Conservation (phyloP, 1,140 invertebrate species). For the Radopholus similis region DNA sequence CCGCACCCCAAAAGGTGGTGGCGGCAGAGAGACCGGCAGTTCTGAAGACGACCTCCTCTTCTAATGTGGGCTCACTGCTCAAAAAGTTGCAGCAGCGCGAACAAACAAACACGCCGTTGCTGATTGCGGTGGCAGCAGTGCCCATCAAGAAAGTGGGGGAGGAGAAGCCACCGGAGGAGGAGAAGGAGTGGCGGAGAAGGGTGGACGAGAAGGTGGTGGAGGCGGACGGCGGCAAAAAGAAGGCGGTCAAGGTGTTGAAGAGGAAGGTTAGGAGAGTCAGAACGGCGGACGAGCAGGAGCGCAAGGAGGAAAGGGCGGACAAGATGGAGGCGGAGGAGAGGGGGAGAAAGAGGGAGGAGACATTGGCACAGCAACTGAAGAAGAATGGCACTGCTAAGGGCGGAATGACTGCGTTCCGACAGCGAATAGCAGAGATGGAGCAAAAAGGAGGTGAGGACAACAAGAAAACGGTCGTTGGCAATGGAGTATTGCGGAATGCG, state of each 20-base stretch:
- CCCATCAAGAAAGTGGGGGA: neutral
- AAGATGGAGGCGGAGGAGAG: neutral
- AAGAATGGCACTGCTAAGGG: neutral
- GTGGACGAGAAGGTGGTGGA: neutral
- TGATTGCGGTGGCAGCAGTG: neutral
- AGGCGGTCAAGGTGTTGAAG: neutral
- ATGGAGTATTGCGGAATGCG: neutral
- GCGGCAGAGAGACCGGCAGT: neutral
- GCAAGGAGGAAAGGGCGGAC: neutral
- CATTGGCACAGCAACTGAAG: neutral
- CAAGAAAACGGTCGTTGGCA: neutral
- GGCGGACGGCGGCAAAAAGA: neutral
- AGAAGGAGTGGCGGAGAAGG: neutral
- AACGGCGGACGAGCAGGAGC: neutral
- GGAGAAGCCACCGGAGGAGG: neutral
- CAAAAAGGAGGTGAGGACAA: neutral
- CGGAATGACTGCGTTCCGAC: too few relatives aligned
- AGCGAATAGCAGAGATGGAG: neutral
- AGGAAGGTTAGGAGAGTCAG: neutral
- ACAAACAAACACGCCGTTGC: too few relatives aligned
- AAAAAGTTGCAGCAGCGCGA: conserved; percentile 19
- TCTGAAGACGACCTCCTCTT: neutral
- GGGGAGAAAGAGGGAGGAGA: neutral
- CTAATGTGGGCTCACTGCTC: conserved; percentile 18
- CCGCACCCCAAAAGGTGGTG: neutral